Evolutionary conservation across 2,888 invertebrate genomes (phyloP), one percentile per base, ranked within the genome.

Genomic region (Piscicola geometra): DNA sequence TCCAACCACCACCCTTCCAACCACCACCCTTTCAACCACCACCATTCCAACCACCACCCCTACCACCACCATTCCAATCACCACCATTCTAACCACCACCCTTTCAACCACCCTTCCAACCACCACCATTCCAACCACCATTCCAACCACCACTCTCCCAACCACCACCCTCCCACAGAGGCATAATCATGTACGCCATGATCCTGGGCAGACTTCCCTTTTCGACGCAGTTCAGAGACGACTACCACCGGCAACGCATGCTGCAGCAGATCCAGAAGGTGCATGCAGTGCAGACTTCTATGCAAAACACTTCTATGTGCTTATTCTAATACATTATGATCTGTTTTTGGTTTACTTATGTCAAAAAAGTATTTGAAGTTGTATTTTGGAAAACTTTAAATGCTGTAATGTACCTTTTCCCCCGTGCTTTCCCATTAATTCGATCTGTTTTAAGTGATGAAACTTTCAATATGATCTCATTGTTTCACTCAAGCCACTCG

Each of bases 181-280:
- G 91, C 52, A 90, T 91, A 80, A 90, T 91, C 78, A 88, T 91
- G 78, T 91, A 90, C 86, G 90, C 90, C 70, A 91, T 91, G 90
- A 89, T 90, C 81, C 88, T 90, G 32, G 91, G 91, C 9, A 89
- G 89, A 76, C 86, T 91, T 80, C 91, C 91, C 70, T 91, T 91
- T 85, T 82, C 82, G 33, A 84, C 84, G 5, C 83, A 84, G 25
- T 85, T 83, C 80, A 83, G 83, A 15, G 85, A 85, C 79, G 83
- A 85, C 80, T 84, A 87, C 81, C 86, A 90, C 78, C 87, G 89
- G 35, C 87, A 88, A 81, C 88, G 89, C 79, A 88, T 91, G 75
- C 89, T 90, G 78, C 88, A 88, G 78, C 90, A 89, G 83, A 89
- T 91, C 80, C 88, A 90, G 81, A 88, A 89, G 80, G 91, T 91